phyloP scores from a whole-genome alignment of 2,888 invertebrate species.

The Aporophyla lueneburgensis region DNA sequence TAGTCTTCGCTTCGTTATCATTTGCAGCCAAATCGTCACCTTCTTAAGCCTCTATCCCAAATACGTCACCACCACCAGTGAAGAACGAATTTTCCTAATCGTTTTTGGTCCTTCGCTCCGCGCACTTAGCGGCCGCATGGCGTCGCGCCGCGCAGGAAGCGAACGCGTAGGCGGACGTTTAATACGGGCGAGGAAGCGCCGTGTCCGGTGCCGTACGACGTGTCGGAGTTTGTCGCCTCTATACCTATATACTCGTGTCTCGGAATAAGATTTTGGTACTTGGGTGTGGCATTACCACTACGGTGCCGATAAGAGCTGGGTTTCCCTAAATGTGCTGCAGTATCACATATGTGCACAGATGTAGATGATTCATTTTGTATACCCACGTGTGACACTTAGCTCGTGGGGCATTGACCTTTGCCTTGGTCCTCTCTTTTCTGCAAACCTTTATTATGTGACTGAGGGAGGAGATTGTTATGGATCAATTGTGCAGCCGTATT shows the following conservation, averaged over 20 bases:
- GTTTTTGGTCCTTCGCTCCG: constrained; percentile 42
- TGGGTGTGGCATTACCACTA: constrained; percentile 46
- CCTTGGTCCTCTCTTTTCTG: constrained; percentile 13
- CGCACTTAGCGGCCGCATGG: constrained; percentile 56
- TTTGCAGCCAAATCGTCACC: neutral
- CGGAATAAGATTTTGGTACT: constrained; percentile 36
- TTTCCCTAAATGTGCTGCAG: constrained; percentile 31
- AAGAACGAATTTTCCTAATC: neutral
- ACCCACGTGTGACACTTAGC: constrained; percentile 24
- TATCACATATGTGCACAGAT: neutral
- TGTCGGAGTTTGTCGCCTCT: constrained; percentile 60
- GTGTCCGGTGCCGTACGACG: constrained; percentile 65
- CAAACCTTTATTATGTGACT: neutral
- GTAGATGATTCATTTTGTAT: constrained; percentile 36
- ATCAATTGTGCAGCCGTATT: neutral
- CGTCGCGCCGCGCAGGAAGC: constrained; percentile 62
- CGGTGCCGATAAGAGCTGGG: constrained; percentile 20
- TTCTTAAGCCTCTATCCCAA: no score
- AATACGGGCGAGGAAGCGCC: constrained; percentile 70
- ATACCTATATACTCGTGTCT: constrained; percentile 42
- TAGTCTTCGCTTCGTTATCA: neutral
- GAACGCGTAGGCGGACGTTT: constrained; percentile 69
- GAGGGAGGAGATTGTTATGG: neutral
- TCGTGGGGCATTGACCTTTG: constrained; percentile 36
- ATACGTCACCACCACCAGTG: neutral